A percentile compares a stretch with the other conserved stretches of the same genome.
phyloP scores from a whole-genome alignment of 1,140 invertebrate genomes.

The Papilio glaucus region DNA sequence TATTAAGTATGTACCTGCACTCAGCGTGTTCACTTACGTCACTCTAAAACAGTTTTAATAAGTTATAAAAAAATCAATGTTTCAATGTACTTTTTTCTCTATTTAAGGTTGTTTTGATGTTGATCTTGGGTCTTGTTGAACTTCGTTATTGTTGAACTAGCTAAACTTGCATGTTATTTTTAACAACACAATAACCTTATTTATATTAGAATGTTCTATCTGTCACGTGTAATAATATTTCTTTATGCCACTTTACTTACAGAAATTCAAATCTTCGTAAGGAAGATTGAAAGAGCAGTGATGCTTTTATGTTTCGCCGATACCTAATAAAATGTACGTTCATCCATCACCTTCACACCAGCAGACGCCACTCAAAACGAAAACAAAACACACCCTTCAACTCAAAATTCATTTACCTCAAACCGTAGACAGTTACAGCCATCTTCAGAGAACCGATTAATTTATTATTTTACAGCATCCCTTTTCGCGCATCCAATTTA shows the following conservation, averaged over 20 bases:
- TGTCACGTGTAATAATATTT: neutral
- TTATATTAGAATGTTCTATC: too few relatives aligned
- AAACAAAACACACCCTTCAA: conserved; percentile 23
- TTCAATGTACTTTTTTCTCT: too few relatives aligned
- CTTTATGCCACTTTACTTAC: neutral
- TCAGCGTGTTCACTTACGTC: too few relatives aligned
- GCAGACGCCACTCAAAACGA: conserved; percentile 25
- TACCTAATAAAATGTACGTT: conserved; percentile 13
- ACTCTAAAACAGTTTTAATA: too few relatives aligned
- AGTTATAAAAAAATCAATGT: too few relatives aligned
- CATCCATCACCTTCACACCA: conserved; percentile 35
- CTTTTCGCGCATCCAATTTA: conserved; percentile 81
- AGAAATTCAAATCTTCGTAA: neutral
- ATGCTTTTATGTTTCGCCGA: conserved; percentile 2
- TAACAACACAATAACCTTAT: too few relatives aligned
- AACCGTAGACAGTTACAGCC: conserved; percentile 54
- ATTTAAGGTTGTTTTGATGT: too few relatives aligned
- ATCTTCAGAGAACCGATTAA: conserved; percentile 78
- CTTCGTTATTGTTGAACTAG: too few relatives aligned
- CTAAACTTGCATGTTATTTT: too few relatives aligned
- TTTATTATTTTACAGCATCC: conserved; percentile 75
- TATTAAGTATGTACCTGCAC: too few relatives aligned
- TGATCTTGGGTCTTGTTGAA: too few relatives aligned
- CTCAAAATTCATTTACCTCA: conserved; percentile 38
- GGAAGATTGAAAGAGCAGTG: neutral